A percentile compares a stretch with the other conserved stretches of the same genome.
These are phyloP conservation scores for Drosophila paranaensis DNA, from an alignment of 2,888 invertebrate genomes.

Conservation along the genomic window DNA sequence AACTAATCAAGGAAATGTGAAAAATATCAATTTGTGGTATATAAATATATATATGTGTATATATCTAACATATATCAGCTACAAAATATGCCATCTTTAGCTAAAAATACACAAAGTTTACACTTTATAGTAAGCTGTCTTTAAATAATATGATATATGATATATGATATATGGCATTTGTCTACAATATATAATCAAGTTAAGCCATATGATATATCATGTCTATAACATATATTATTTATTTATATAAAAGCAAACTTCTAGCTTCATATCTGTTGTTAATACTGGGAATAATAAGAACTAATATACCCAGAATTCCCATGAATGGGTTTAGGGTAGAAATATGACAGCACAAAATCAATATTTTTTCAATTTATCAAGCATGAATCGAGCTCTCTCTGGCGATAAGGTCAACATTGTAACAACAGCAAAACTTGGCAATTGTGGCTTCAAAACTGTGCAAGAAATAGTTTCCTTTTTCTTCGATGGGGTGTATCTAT, in stretches of 20 bases:
- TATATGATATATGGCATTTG: neutral
- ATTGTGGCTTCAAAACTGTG: neutral
- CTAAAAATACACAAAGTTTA: too few relatives aligned
- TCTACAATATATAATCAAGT: neutral
- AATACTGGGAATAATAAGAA: neutral
- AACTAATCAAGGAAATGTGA: neutral
- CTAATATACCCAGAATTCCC: neutral
- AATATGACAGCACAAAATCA: neutral
- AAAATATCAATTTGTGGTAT: neutral
- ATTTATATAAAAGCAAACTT: neutral
- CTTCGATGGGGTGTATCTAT: neutral
- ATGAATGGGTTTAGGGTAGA: neutral
- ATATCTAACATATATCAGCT: neutral
- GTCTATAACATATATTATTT: neutral
- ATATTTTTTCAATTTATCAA: conserved; percentile 7
- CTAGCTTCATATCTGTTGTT: neutral
- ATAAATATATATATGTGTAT: neutral
- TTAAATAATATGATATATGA: neutral
- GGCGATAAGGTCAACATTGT: conserved; percentile 1
- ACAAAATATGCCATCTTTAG: too few relatives aligned
- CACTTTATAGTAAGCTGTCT: too few relatives aligned
- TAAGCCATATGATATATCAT: neutral
- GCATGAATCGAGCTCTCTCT: neutral
- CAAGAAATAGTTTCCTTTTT: neutral
- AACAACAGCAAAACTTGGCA: neutral